Conservation (phyloP, 2,888 invertebrate species). For the Chirona hameri region DNA sequence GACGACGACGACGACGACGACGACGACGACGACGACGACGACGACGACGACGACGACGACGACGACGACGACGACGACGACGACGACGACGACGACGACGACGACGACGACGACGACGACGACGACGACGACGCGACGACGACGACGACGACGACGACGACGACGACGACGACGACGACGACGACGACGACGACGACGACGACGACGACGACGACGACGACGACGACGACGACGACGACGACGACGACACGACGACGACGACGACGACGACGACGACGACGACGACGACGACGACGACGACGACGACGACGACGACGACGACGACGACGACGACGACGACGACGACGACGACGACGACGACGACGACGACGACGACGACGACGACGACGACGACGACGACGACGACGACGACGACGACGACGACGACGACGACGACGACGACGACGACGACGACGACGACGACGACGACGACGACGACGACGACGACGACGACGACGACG, state of each 20-base stretch:
- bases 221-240: too few relatives aligned
- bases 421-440: constrained; percentile 22
- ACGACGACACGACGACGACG: too few relatives aligned
- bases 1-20: constrained; percentile 22
- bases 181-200: constrained; percentile 22
- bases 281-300: constrained; percentile 22
- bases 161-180: constrained; percentile 22
- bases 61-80: constrained; percentile 22
- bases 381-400: constrained; percentile 22
- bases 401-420: constrained; percentile 22
- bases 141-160: too few relatives aligned
- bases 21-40: constrained; percentile 22
- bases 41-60: constrained; percentile 22
- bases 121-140: too few relatives aligned
- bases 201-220: constrained; percentile 22
- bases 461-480: constrained; percentile 22
- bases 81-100: constrained; percentile 22
- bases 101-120: too few relatives aligned
- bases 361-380: constrained; percentile 22
- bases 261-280: constrained; percentile 22
- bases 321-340: constrained; percentile 22
- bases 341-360: constrained; percentile 22
- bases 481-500: constrained; percentile 22
- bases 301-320: constrained; percentile 22
- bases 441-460: constrained; percentile 22